A percentile compares a stretch with the other conserved stretches of the same genome.
These are phyloP conservation scores for Mythimna loreyi DNA, from an alignment of 2,888 invertebrate genomes.

Conservation along the genomic window DNA sequence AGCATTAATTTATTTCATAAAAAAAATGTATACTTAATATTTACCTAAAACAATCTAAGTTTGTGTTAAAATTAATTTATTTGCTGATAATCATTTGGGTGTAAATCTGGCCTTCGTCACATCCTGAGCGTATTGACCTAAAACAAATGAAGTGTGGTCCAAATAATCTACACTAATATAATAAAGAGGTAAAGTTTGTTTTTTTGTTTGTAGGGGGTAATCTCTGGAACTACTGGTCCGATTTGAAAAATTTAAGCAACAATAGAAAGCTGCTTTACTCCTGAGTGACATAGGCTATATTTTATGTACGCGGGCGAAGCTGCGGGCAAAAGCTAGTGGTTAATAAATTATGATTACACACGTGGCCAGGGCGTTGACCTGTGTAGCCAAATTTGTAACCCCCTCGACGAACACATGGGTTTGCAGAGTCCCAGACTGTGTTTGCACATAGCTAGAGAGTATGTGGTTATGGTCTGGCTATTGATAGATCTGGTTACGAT, in stretches of 20 bases:
- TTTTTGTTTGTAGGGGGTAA: too few relatives aligned
- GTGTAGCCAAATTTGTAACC: slow-evolving; percentile 75
- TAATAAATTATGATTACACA: slow-evolving; percentile 74
- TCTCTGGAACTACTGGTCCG: too few relatives aligned
- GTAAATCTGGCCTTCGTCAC: slow-evolving; percentile 45
- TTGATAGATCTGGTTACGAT: slow-evolving; percentile 45
- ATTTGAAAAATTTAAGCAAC: too few relatives aligned
- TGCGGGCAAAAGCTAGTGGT: too few relatives aligned
- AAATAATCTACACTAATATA: too few relatives aligned
- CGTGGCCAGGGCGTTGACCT: slow-evolving; percentile 80
- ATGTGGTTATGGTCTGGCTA: slow-evolving; percentile 29
- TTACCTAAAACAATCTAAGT: slow-evolving; percentile 18
- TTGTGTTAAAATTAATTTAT: slow-evolving; percentile 28
- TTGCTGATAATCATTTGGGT: slow-evolving; percentile 31
- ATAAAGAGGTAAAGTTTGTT: too few relatives aligned
- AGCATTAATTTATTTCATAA: too few relatives aligned
- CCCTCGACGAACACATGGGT: slow-evolving; percentile 75
- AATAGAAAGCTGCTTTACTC: too few relatives aligned
- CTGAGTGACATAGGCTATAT: too few relatives aligned
- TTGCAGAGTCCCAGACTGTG: slow-evolving; percentile 63
- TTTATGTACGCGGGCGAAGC: too few relatives aligned
- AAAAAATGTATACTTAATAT: too few relatives aligned
- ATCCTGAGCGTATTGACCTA: slow-evolving; percentile 58
- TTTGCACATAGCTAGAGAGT: slow-evolving; percentile 70
- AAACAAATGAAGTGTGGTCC: slow-evolving; percentile 58